Percentiles rank a stretch among this genome's conserved stretches.
These are phyloP conservation scores for Zoanthus solanderi DNA, from an alignment of 92 coral and sea anemone genomes.

Conservation along the genomic window DNA sequence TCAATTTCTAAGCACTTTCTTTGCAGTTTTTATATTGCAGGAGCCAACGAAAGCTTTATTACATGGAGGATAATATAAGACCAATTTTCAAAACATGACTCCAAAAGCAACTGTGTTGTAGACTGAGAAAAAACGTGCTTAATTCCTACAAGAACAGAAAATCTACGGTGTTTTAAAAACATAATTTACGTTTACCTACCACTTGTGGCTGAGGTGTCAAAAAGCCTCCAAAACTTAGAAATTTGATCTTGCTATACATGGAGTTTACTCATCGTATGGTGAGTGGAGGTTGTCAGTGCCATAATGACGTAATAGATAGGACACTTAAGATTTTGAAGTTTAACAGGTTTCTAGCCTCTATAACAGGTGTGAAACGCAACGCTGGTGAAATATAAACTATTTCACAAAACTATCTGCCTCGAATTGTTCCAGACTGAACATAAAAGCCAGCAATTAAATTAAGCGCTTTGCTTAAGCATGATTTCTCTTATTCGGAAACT, in stretches of 20 bases:
- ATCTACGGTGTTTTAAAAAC: neutral
- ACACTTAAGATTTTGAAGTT: neutral
- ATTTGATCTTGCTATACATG: neutral
- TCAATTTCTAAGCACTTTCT: too few relatives aligned
- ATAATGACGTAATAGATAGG: conserved; percentile 30
- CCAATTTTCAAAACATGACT: neutral
- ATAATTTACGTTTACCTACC: neutral
- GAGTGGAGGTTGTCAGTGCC: neutral
- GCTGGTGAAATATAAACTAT: neutral
- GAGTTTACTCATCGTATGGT: conserved; percentile 13
- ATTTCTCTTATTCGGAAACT: too few relatives aligned
- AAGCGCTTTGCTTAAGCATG: too few relatives aligned
- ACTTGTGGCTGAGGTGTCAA: neutral
- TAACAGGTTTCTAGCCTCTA: conserved; percentile 6
- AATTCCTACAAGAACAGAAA: neutral
- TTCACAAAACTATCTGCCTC: conserved; percentile 1
- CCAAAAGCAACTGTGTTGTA: neutral
- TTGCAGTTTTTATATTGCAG: neutral
- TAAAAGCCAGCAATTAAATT: neutral
- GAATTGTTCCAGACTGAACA: neutral
- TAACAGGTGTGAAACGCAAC: conserved; percentile 19
- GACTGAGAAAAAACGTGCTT: neutral
- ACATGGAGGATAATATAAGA: neutral
- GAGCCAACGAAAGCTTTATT: neutral
- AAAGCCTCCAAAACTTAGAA: neutral